Evolutionary conservation across 1,140 invertebrate genomes (phyloP), one percentile per base, ranked within the genome.

Genomic region (Trypoxylus dichotomus): DNA sequence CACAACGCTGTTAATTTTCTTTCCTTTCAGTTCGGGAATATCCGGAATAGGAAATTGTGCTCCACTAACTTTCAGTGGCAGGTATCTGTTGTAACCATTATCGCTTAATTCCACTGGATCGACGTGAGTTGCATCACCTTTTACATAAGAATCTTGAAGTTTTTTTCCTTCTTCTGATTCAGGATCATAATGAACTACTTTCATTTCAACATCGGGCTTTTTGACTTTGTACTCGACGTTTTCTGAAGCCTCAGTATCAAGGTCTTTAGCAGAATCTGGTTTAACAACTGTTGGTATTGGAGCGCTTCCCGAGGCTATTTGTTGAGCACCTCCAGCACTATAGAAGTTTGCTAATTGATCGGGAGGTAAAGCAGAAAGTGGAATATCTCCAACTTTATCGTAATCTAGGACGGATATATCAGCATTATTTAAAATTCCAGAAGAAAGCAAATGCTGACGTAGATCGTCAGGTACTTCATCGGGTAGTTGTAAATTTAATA

Each of bases 401-500:
- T 95, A 95, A 85, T 95, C 93, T 41, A 95, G 86, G 27, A 96
- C 91, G 79, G 94, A 95, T 76, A 96, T 95, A 82, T 96, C 93
- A 27, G 94, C 94, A 83, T 96, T 95, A 79, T 93, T 92, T 54
- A 96, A 87, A 79, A 96, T 95, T 47, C 95, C 95, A 0, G 94
- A 95, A 58, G 93, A 92, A n/a, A 96, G 83, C 0, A 96, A 87
- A 82, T 96, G 94, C 83, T 95, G 89, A 71, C 94, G 90, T 42
- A 96, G 89, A 84, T 96, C 94, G 76, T 95, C 94, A 1, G 95
- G 95, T 7, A 96, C 94, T 88, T 96, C 94, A 83, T 94, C 94
- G 8, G 95, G 95, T 25, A 96, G 86, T 84, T 93, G 89, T 54
- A 90, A 87, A 21, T 89, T 84, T 81, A 86, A 88, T 85, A 84